Evolutionary conservation across 2,113 vertebrate genomes (phyloP).

Genomic region (Naja naja): DNA sequence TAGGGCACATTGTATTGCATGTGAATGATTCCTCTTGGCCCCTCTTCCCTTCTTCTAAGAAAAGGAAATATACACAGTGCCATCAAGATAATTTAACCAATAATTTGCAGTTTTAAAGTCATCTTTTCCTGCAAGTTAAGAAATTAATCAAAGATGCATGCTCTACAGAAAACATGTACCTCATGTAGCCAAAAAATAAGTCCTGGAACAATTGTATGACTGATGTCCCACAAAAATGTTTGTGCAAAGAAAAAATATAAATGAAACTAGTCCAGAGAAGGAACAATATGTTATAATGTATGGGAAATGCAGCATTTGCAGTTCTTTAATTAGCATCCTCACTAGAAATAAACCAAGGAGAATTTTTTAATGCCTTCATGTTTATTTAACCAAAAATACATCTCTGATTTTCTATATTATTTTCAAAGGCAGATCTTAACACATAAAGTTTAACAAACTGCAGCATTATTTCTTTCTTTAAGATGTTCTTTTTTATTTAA

Average conservation of each 20-base stretch:
- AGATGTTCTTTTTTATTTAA: background rate
- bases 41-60: background rate
- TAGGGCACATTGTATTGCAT: background rate
- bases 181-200: background rate
- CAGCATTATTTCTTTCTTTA: background rate
- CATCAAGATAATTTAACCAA: background rate
- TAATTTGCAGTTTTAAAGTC: background rate
- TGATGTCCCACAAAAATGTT: background rate
- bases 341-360: slow-evolving; percentile 18
- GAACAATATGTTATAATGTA: background rate
- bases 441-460: background rate
- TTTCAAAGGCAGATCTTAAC: slow-evolving; percentile 26
- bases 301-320: slow-evolving; percentile 55
- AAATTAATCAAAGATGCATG: background rate
- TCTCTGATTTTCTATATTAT: slow-evolving; percentile 22
- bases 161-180: background rate
- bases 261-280: background rate
- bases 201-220: background rate
- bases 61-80: background rate
- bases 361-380: background rate
- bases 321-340: slow-evolving; percentile 48
- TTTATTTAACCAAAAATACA: background rate
- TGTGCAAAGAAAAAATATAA: background rate
- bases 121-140: background rate
- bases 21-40: background rate